Percentiles rank a stretch among this genome's conserved stretches.
Evolutionary conservation across 2,113 vertebrate genomes (phyloP).

Genomic region (Neodon shergylaensis): DNA sequence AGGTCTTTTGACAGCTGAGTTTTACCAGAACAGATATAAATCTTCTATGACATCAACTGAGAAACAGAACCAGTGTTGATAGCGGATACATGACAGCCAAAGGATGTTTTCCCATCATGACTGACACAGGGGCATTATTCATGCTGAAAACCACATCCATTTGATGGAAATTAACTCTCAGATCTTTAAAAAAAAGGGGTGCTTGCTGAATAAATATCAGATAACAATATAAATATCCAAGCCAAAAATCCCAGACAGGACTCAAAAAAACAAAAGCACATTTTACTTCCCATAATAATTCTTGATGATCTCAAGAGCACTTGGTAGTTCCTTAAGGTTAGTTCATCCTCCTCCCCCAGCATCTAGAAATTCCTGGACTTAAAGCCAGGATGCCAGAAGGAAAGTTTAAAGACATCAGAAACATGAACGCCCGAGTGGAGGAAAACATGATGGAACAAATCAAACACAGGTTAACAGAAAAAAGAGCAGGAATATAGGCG

Average conservation of each 20-base stretch:
- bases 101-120: not conserved
- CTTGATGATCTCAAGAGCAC: not conserved
- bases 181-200: constrained; percentile 4
- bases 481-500: not conserved
- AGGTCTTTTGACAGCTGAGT: constrained; percentile 7
- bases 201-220: not conserved
- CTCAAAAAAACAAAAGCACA: not conserved
- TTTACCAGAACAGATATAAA: constrained; percentile 55
- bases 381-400: not conserved
- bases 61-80: constrained; percentile 41
- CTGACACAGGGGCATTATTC: constrained; percentile 19
- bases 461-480: not conserved
- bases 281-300: not conserved
- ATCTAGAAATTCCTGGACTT: not conserved
- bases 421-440: not conserved
- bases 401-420: constrained; percentile 31
- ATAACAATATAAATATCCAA: constrained; percentile 10
- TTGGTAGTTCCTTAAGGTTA: not conserved
- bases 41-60: constrained; percentile 54
- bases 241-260: constrained; percentile 41
- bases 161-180: constrained; percentile 41
- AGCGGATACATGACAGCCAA: constrained; percentile 58
- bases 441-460: not conserved
- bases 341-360: not conserved
- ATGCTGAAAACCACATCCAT: constrained; percentile 40